Conservation (phyloP, 2,113 vertebrate species). For the Eublepharis macularius region DNA sequence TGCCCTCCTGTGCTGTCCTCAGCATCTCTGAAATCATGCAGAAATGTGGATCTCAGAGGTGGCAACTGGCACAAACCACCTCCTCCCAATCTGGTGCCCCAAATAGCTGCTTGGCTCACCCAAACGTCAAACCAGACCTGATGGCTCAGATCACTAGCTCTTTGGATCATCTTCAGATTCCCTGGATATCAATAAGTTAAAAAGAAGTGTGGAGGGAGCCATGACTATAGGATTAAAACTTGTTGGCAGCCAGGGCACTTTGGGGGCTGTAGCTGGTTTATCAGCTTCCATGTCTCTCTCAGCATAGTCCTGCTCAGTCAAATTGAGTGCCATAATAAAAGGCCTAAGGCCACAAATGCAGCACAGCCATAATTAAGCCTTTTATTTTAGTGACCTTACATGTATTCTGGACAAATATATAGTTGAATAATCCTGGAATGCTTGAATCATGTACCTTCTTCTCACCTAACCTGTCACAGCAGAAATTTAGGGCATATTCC, state of each 20-base stretch:
- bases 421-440: not conserved
- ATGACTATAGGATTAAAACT: not conserved
- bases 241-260: not conserved
- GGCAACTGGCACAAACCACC: too few relatives aligned
- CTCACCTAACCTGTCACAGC: not conserved
- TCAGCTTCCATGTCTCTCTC: not conserved
- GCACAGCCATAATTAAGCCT: not conserved
- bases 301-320: not conserved
- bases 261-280: not conserved
- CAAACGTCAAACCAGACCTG: too few relatives aligned
- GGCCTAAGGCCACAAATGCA: not conserved
- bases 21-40: too few relatives aligned
- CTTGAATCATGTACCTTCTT: not conserved
- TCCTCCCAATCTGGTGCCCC: too few relatives aligned
- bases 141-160: not conserved
- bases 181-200: not conserved
- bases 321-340: not conserved
- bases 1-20: too few relatives aligned
- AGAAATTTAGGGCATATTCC: not conserved
- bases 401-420: not conserved
- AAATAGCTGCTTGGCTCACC: too few relatives aligned
- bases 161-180: not conserved
- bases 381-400: not conserved
- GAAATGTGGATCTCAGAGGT: too few relatives aligned
- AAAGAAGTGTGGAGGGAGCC: not conserved